phyloP scores from a whole-genome alignment of 1,140 invertebrate species.

The Phymastichus coffea region DNA sequence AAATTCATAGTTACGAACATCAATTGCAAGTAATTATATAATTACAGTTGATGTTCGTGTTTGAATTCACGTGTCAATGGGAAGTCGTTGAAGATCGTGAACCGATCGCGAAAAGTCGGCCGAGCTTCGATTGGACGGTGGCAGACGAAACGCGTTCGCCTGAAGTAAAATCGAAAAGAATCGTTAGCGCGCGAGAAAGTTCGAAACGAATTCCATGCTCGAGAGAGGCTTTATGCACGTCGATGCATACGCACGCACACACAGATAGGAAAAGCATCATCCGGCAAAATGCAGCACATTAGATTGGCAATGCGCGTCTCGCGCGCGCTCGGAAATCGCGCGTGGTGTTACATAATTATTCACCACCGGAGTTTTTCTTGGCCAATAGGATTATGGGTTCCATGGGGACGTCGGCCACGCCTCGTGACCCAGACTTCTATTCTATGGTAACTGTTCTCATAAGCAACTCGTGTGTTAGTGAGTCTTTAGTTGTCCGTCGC shows the following conservation, averaged over 20 bases:
- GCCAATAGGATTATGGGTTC: conserved; percentile 56
- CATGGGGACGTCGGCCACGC: conserved; percentile 57
- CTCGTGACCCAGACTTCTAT: conserved; percentile 57
- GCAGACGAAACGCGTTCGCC: too few species aligned
- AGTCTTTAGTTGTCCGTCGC: too few species aligned
- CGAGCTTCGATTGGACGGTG: too few species aligned
- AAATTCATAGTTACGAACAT: too few species aligned
- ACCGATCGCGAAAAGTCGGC: too few species aligned
- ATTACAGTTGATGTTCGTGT: too few species aligned
- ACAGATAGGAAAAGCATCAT: too few species aligned
- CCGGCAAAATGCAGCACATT: too few species aligned
- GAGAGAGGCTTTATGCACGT: not conserved
- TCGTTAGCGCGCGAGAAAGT: not conserved
- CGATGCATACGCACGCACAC: not conserved
- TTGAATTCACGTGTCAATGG: too few species aligned
- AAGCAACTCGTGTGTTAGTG: too few species aligned
- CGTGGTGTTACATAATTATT: conserved; percentile 52
- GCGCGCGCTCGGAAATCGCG: not conserved
- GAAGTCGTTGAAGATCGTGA: too few species aligned
- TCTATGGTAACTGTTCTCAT: conserved; percentile 53
- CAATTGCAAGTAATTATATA: too few species aligned
- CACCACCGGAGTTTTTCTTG: conserved; percentile 49
- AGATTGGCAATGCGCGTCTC: conserved; percentile 1
- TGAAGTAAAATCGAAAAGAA: conserved; percentile 3
- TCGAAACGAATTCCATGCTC: not conserved